These are phyloP conservation scores for Lethrus apterus DNA, from an alignment of 1,140 invertebrate genomes.

Conservation along the genomic window DNA sequence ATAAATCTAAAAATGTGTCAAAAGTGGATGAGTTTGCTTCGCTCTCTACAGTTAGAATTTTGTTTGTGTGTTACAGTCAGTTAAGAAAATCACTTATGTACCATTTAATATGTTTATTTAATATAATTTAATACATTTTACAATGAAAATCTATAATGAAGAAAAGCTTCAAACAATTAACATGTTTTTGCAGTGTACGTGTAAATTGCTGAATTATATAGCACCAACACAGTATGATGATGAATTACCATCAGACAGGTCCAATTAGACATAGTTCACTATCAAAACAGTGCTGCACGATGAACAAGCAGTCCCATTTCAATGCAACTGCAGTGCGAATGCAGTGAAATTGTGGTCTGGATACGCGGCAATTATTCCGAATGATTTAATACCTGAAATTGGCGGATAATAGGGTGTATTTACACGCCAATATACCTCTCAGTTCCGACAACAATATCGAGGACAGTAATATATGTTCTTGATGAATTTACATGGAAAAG, in stretches of 20 bases:
- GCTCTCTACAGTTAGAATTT: background rate
- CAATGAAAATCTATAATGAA: background rate
- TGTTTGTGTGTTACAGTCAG: background rate
- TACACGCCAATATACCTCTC: constrained; percentile 37
- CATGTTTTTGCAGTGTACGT: background rate
- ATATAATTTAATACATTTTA: background rate
- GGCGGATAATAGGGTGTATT: constrained; percentile 36
- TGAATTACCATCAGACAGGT: constrained; percentile 26
- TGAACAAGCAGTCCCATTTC: background rate
- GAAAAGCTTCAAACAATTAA: background rate
- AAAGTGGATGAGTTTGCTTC: no score
- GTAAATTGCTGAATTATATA: background rate
- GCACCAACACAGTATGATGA: constrained; percentile 20
- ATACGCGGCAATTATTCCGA: constrained; percentile 34
- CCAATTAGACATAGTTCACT: constrained; percentile 17
- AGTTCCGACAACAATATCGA: constrained; percentile 32
- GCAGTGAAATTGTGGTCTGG: constrained; percentile 20
- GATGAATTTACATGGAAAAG: constrained; percentile 11
- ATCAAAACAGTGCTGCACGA: constrained; percentile 8
- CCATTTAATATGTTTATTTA: background rate
- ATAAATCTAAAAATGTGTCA: no score
- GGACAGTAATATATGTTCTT: constrained; percentile 16
- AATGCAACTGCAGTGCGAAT: background rate
- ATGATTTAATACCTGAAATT: constrained; percentile 40
- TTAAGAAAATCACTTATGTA: background rate